Conservation (phyloP, 1,140 invertebrate species). For the Drosophila ogumai region DNA sequence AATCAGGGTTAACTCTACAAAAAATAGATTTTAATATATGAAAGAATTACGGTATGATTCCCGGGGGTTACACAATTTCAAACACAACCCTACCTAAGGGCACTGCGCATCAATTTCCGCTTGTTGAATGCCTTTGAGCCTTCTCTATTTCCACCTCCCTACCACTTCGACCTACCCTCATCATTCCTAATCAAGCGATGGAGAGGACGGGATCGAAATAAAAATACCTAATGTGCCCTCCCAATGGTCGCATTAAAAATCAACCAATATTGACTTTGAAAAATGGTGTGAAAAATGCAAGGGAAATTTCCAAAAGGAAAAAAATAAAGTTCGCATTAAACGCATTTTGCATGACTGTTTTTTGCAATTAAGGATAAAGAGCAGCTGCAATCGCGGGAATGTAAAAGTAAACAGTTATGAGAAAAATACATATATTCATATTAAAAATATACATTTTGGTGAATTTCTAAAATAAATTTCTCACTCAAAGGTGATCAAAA, state of each 20-base stretch:
- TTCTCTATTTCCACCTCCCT: background rate
- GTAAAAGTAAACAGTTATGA: slow-evolving; percentile 15
- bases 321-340: slow-evolving; percentile 55
- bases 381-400: slow-evolving; percentile 71
- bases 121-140: slow-evolving; percentile 28
- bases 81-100: slow-evolving; percentile 27
- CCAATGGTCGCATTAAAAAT: slow-evolving; percentile 68
- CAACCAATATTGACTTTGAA: slow-evolving; percentile 63
- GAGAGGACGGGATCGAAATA: slow-evolving; percentile 8
- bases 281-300: slow-evolving; percentile 70
- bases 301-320: slow-evolving; percentile 7
- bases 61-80: slow-evolving; percentile 6
- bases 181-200: slow-evolving; percentile 38
- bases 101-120: slow-evolving; percentile 32
- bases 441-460: too few species aligned
- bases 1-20: slow-evolving; percentile 19
- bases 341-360: slow-evolving; percentile 65
- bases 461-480: too few species aligned
- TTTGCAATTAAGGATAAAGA: slow-evolving; percentile 64
- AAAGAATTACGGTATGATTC: slow-evolving; percentile 15
- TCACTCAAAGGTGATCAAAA: too few species aligned
- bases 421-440: background rate
- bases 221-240: slow-evolving; percentile 48
- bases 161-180: slow-evolving; percentile 15
- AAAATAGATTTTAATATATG: slow-evolving; percentile 15